Percentiles rank a stretch among this genome's conserved stretches.
These are phyloP conservation scores for Gadus chalcogrammus DNA, from an alignment of 2,113 vertebrate genomes.

Conservation along the genomic window DNA sequence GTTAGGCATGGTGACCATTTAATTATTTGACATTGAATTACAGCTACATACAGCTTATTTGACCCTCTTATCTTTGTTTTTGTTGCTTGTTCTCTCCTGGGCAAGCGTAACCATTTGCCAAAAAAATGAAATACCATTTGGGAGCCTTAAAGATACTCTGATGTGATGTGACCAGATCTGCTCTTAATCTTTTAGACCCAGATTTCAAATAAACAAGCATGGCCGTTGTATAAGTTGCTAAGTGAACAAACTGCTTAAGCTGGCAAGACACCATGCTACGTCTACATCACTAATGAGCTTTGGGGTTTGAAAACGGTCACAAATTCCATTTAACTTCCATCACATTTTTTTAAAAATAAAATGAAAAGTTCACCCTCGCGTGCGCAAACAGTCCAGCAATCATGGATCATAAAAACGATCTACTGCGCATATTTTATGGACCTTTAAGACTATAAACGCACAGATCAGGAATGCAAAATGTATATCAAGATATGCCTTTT, in stretches of 20 bases:
- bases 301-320: conserved; percentile 4
- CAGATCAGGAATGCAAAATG: conserved; percentile 46
- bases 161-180: too few relatives aligned
- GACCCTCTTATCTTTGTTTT: too few relatives aligned
- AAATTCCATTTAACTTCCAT: too few relatives aligned
- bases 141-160: too few relatives aligned
- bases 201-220: background rate
- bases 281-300: background rate
- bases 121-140: too few relatives aligned
- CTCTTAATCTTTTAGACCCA: background rate
- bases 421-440: conserved; percentile 26
- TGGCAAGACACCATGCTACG: background rate
- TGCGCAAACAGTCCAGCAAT: conserved; percentile 24
- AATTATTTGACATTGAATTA: too few relatives aligned
- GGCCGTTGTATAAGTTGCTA: background rate
- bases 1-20: too few relatives aligned
- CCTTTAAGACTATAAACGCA: conserved; percentile 43
- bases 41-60: too few relatives aligned
- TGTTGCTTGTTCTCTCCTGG: too few relatives aligned
- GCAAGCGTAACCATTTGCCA: too few relatives aligned
- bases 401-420: conserved; percentile 17
- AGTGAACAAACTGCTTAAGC: background rate
- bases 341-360: conserved; percentile 1
- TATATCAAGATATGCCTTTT: conserved; percentile 29
- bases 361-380: conserved; percentile 14